Conservation (phyloP, 2,888 invertebrate species). For the Agonopterix heracliana region DNA sequence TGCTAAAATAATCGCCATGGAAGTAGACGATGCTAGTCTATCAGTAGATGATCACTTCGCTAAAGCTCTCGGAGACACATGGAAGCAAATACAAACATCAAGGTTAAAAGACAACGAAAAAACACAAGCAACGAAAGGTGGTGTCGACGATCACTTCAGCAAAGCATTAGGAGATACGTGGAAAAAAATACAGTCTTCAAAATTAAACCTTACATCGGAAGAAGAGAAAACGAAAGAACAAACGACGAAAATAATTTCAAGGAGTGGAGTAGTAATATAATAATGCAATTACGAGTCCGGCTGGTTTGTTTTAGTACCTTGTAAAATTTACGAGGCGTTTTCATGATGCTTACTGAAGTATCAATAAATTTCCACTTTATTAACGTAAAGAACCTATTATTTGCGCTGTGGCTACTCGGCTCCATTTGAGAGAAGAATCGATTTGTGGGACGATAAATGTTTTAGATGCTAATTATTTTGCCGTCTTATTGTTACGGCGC, state of each 20-base stretch:
- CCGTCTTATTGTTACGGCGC: neutral
- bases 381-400: conserved; percentile 49
- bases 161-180: conserved; percentile 92
- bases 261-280: conserved; percentile 72
- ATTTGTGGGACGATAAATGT: conserved; percentile 3
- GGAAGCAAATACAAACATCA: conserved; percentile 83
- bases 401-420: conserved; percentile 5
- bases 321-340: conserved; percentile 58
- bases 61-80: conserved; percentile 90
- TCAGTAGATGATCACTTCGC: conserved; percentile 95
- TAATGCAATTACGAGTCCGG: conserved; percentile 30
- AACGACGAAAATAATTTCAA: conserved; percentile 63
- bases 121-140: conserved; percentile 40
- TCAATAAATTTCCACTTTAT: conserved; percentile 65
- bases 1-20: conserved; percentile 70
- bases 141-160: conserved; percentile 93
- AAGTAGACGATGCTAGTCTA: conserved; percentile 75
- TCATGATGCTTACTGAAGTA: conserved; percentile 52
- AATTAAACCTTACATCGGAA: conserved; percentile 44
- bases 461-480: neutral
- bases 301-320: conserved; percentile 53
- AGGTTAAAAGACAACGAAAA: conserved; percentile 67
- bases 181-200: conserved; percentile 82
- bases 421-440: neutral
- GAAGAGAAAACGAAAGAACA: conserved; percentile 53